Base-by-base conservation (phyloP, 2,888 invertebrate genomes). In the Timema podura region DNA sequence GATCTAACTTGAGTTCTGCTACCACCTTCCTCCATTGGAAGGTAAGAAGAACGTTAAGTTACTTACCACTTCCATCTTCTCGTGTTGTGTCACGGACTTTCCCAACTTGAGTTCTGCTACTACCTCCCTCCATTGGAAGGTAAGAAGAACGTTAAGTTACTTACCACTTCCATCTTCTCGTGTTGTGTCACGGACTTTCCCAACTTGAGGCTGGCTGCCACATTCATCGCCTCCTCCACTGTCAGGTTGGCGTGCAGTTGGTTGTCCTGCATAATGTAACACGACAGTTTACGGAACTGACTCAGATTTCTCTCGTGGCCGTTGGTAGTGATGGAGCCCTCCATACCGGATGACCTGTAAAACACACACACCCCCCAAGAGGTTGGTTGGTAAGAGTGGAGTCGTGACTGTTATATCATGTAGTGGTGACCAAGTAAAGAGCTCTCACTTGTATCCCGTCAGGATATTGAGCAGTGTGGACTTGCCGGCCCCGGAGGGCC, bases 221-320 rank as follows among this genome's bases (percentile, higher is more conserved):
- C 95, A 76, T 89, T 88, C 95, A 98, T 96, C 48, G 96, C 93
- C 82, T 98, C 97, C 78, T 92, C 91, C 5, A 97, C 96, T 0
- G 95, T 94, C 75, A 98, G 85, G 83, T 97, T 95, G 0, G 91
- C 91, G 78, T 96, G 92, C 64, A 97, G 85, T 81, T 94, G 93
- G 82, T 95, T 95, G 79, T 95, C 94, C 81, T 98, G 97, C 96
- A 96, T 95, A 80, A 98, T 98, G 83, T 97, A 97, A 78, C 95
- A 95, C 0, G 96, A 96, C 75, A 95, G 85, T 83, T 96, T 96
- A 72, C 95, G 88, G 85, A 97, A 97, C 76, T 89, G 87, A 75
- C 92, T 92, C 74, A 93, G 82, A 81, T 93, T 92, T 74, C 93
- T 86, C 81, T 92, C 93, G 79, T 88, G 87, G 8, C 91, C 92